Evolutionary conservation across 2,888 invertebrate species (phyloP).

Genomic region (Synanthedon andrenaeformis): DNA sequence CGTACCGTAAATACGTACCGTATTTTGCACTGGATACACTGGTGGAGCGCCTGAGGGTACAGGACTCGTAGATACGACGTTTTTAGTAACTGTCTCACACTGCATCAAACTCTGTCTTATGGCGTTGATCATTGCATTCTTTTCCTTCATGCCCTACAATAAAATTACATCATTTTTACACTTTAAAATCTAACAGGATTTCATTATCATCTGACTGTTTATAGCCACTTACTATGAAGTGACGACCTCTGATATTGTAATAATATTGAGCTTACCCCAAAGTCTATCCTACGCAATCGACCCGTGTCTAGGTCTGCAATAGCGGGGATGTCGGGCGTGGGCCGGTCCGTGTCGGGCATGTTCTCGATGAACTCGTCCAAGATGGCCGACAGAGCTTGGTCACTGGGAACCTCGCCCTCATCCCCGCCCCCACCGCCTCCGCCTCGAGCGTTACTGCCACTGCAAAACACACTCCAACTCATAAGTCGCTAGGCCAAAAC

Average conservation of each 20-base stretch:
- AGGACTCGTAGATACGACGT: conserved; percentile 60
- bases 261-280: conserved; percentile 10
- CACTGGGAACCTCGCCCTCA: conserved; percentile 59
- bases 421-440: conserved; percentile 43
- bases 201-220: neutral
- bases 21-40: conserved; percentile 69
- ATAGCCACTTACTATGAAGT: too few species aligned
- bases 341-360: conserved; percentile 74
- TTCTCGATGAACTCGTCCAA: conserved; percentile 88
- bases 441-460: conserved; percentile 38
- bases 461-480: conserved; percentile 15
- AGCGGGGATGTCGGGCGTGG: conserved; percentile 32
- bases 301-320: conserved; percentile 23
- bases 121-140: conserved; percentile 84
- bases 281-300: conserved; percentile 19
- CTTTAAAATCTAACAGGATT: neutral
- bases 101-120: conserved; percentile 94
- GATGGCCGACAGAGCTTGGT: conserved; percentile 83
- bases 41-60: conserved; percentile 66
- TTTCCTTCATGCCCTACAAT: conserved; percentile 73
- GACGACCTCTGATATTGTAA: too few species aligned
- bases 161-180: conserved; percentile 3
- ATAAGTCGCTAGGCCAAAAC: conserved; percentile 1
- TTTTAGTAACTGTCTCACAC: conserved; percentile 78
- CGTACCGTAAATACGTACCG: too few species aligned